Conservation (phyloP, 2,888 invertebrate genomes). For the Mesoligia furuncula region DNA sequence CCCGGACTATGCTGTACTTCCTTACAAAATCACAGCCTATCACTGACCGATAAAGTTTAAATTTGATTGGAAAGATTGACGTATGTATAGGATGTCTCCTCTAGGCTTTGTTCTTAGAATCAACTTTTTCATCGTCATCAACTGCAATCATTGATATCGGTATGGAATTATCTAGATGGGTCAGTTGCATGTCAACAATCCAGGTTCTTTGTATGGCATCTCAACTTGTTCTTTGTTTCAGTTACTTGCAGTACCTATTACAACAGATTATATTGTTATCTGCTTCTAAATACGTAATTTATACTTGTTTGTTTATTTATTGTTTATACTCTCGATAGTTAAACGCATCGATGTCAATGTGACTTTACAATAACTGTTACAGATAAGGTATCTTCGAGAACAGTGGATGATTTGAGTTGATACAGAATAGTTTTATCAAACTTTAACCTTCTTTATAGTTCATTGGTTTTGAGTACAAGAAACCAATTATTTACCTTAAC, state of each 20-base stretch:
- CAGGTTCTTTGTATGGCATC: slow-evolving; percentile 51
- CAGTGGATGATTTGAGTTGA: slow-evolving; percentile 17
- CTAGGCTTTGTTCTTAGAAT: slow-evolving; percentile 58
- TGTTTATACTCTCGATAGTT: slow-evolving; percentile 47
- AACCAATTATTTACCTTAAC: background rate
- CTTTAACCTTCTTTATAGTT: slow-evolving; percentile 6
- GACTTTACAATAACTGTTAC: slow-evolving; percentile 26
- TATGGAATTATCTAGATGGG: slow-evolving; percentile 55
- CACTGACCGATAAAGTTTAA: slow-evolving; percentile 54
- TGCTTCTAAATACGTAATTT: slow-evolving; percentile 49
- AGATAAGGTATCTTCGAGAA: slow-evolving; percentile 41
- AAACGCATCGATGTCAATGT: slow-evolving; percentile 39
- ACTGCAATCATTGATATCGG: slow-evolving; percentile 50
- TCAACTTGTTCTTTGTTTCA: slow-evolving; percentile 61
- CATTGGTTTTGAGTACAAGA: background rate
- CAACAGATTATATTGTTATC: slow-evolving; percentile 61
- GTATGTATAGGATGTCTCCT: slow-evolving; percentile 45
- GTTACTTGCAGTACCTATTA: slow-evolving; percentile 46
- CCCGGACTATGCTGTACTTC: slow-evolving; percentile 66
- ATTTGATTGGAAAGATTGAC: slow-evolving; percentile 43
- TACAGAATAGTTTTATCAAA: background rate
- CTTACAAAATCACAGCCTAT: slow-evolving; percentile 55
- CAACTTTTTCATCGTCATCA: slow-evolving; percentile 51
- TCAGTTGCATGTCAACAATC: slow-evolving; percentile 56
- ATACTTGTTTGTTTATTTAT: slow-evolving; percentile 49